Evolutionary conservation across 2,113 vertebrate species (phyloP), one percentile per base, ranked within the genome.

Genomic region (Emydocephalus ijimae): DNA sequence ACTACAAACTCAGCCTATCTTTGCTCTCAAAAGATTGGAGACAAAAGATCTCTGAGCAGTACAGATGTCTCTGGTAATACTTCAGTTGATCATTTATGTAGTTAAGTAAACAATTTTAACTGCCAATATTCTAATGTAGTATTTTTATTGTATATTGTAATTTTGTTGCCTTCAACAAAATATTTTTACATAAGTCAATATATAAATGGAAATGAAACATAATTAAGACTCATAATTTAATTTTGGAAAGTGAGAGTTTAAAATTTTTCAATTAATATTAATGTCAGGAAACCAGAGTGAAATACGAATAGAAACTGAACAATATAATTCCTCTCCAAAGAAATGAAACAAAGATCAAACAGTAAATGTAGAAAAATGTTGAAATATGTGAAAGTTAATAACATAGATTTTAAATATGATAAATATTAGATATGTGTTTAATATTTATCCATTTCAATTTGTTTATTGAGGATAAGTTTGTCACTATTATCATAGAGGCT

Each of bases 51-150:
- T 85, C 98, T 98, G 89, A 98, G 98, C 94, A 98, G 95, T 96
- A 96, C 97, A 6, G 99, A 99, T 95, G 96, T 98, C 85, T 98
- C 98, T 98, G 98, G 99, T 99, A 98, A 26, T 45, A 23, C 56
- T 95, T 92, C 29, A 92, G n/a, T 18, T 43, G 34, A 3, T 14
- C 48, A 91, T 94, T 15, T 89, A 50, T 92, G 88, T 81, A 45
- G 43, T 89, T 69, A 90, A 87, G n/a, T 92, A 85, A 12, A 10
- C 2, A 1, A 14, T 0, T 52, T 59, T 85, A 89, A 9, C 14
- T 43, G 11, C 24, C 64, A 52, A 43, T 11, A 52, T 85, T 81
- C 34, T 81, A 81, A 3, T 81, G 7, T 43, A 81, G 21, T 21
- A 81, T 81, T 81, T 81, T 81, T 43, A 81, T 52, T 52, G 50